Percentiles rank a stretch among this genome's conserved stretches.
Evolutionary conservation across 2,113 vertebrate species (phyloP).

Genomic region (Platysternon megacephalum): DNA sequence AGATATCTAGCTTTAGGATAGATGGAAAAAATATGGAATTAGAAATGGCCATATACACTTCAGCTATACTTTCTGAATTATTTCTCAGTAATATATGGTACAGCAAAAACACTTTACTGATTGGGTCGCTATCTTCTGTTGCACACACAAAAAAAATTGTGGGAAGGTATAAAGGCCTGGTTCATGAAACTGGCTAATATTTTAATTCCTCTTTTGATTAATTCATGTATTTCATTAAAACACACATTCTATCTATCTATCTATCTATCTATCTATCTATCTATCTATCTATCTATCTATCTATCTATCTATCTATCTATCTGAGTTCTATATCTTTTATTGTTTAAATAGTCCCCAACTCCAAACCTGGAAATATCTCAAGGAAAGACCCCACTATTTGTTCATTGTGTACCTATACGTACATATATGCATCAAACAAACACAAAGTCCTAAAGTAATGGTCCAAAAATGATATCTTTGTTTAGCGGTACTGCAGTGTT

Average conservation of each 20-base stretch:
- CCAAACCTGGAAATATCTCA: too few species aligned
- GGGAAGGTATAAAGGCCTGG: not conserved
- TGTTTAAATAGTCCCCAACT: too few species aligned
- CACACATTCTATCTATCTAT: too few species aligned
- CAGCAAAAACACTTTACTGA: not conserved
- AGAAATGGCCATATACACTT: not conserved
- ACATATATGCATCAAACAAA: too few species aligned
- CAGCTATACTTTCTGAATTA: not conserved
- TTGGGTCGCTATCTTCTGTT: not conserved
- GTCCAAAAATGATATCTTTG: not conserved
- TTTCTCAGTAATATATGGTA: not conserved
- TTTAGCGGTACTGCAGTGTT: not conserved
- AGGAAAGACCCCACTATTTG: too few species aligned
- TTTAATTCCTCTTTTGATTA: not conserved
- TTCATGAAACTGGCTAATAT: not conserved
- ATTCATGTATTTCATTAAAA: not conserved
- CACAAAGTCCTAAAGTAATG: too few species aligned
- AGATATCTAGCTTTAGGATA: not conserved
- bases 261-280: too few species aligned
- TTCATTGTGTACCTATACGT: too few species aligned
- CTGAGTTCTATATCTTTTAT: too few species aligned
- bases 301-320: too few species aligned
- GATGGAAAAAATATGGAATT: not conserved
- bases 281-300: too few species aligned
- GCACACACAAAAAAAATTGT: not conserved